Evolutionary conservation across 2,888 invertebrate genomes (phyloP).

Genomic region (Leptinotarsa rubiginosa): DNA sequence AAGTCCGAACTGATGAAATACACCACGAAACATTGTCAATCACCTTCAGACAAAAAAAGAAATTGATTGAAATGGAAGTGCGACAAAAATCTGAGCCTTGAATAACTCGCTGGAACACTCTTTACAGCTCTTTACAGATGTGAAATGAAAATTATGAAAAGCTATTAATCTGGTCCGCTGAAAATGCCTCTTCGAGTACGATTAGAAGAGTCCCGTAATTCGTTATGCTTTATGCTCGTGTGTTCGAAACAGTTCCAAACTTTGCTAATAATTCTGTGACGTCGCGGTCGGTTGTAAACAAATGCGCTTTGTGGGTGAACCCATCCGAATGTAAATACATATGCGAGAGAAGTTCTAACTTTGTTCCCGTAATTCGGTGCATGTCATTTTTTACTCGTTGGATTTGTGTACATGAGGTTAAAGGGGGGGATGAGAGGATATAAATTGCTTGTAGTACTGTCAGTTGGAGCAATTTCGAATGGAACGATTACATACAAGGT

Average conservation of each 20-base stretch:
- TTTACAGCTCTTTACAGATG: too few relatives aligned
- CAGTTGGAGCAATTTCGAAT: too few relatives aligned
- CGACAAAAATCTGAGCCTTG: too few relatives aligned
- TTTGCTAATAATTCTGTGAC: slow-evolving; percentile 38
- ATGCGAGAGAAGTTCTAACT: slow-evolving; percentile 23
- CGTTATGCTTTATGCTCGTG: slow-evolving; percentile 30
- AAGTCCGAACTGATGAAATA: too few relatives aligned
- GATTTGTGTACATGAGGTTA: neutral
- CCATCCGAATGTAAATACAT: slow-evolving; percentile 31
- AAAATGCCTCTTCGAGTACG: slow-evolving; percentile 24
- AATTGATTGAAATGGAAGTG: too few relatives aligned
- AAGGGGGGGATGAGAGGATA: too few relatives aligned
- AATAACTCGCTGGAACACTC: too few relatives aligned
- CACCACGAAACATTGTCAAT: too few relatives aligned
- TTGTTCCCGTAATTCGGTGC: slow-evolving; percentile 25
- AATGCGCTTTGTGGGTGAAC: slow-evolving; percentile 34
- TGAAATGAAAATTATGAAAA: neutral
- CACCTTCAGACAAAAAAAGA: too few relatives aligned
- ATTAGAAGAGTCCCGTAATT: slow-evolving; percentile 33
- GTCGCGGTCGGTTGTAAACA: slow-evolving; percentile 34
- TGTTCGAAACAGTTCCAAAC: slow-evolving; percentile 36
- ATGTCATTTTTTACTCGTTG: slow-evolving; percentile 17
- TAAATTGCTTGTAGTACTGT: too few relatives aligned
- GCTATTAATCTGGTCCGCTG: neutral
- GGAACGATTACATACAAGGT: too few relatives aligned